A percentile compares a stretch with the other conserved stretches of the same genome.
Evolutionary conservation across 2,797 vertebrate genomes (phyloP).

Genomic region (Tokudaia muenninki): DNA sequence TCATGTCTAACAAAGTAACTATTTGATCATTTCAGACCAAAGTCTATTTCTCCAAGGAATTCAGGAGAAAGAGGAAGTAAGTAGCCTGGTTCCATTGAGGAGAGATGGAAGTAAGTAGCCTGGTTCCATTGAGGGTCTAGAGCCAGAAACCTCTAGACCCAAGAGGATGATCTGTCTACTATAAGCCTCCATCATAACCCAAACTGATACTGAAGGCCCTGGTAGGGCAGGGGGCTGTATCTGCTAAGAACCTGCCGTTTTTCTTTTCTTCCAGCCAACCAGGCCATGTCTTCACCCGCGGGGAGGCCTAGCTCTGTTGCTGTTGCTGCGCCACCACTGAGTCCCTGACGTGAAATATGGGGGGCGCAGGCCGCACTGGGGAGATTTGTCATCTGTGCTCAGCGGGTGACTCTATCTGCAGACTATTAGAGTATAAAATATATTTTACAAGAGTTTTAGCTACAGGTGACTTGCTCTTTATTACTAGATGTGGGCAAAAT

Average conservation of each 20-base stretch:
- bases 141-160: too few species aligned
- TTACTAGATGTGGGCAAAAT: conserved; percentile 92
- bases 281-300: conserved; percentile 59
- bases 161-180: not conserved
- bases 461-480: conserved; percentile 92
- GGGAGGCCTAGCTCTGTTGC: conserved; percentile 75
- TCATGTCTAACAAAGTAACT: not conserved
- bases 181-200: not conserved
- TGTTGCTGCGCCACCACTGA: conserved; percentile 74
- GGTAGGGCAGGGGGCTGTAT: not conserved
- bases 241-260: conserved; percentile 42
- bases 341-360: conserved; percentile 85
- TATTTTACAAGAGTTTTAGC: conserved; percentile 93
- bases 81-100: not conserved
- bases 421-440: conserved; percentile 93
- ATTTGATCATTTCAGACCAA: conserved; percentile 44
- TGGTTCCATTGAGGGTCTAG: too few species aligned
- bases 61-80: not conserved
- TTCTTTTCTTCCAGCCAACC: conserved; percentile 71
- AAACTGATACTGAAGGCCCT: not conserved
- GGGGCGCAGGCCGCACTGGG: conserved; percentile 83
- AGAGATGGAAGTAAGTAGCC: too few species aligned
- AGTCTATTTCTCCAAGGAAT: conserved; percentile 44
- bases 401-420: conserved; percentile 90
- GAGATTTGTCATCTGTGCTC: conserved; percentile 88